Evolutionary conservation across 2,113 vertebrate genomes (phyloP), one percentile per base, ranked within the genome.

Genomic region (Aspiorhynchus laticeps): DNA sequence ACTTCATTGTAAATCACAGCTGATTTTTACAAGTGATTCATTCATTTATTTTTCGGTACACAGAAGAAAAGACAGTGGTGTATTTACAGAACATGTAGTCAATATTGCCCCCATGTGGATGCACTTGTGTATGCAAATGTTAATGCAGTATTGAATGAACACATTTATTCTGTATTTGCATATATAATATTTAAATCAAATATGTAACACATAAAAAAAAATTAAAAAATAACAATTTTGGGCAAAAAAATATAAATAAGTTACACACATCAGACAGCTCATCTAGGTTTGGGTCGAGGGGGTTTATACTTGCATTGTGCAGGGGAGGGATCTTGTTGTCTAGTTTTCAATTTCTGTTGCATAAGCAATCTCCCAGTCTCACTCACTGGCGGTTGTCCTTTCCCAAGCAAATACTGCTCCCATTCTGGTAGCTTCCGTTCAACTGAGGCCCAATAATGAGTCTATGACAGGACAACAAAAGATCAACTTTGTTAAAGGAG

Each of bases 371-470:
- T 88, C 89, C 89, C 92, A 83, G 87, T 87, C 87, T 89, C 89
- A 86, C 91, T 92, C 85, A 92, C 31, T 12, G 96, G 96, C 87
- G 91, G 91, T 85, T 93, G 92, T 87, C 93, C 93, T 95, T 92
- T 95, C 90, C 96, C 96, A 89, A 96, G 93, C 89, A 98, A 95
- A 94, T 96, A 97, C 85, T 91, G 89, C 90, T 98, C 94, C 97
- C 97, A 97, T 78, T 95, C 95, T 75, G 95, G 96, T 90, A 97
- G 88, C 87, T 95, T 94, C 90, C 96, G 94, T 94, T 98, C 95
- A 90, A 98, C 90, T 88, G 95, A 96, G 38, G 93, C 92, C 97
- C 96, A 97, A 89, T 98, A 97, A 85, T 89, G 88, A 84, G 93
- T 95, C 97, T 98, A 78, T 33, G 88, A 86, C 51, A 88, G 31